Conservation (phyloP, 2,797 vertebrate genomes). For the Gymnothorax javanicus region DNA sequence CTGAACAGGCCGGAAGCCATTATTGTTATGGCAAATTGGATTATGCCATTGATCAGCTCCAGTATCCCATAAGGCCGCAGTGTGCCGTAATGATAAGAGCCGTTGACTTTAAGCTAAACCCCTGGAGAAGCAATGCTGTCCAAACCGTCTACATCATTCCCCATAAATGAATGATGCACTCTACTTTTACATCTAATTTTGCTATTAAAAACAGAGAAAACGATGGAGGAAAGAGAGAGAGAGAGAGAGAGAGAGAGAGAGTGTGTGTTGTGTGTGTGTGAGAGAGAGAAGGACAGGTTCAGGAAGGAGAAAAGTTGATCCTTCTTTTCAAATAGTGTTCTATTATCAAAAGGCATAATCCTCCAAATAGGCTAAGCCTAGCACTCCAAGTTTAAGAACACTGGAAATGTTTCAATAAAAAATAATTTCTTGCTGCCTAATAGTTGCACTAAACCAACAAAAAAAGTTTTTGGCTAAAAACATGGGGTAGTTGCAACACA, state of each 20-base stretch:
- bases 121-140: not conserved
- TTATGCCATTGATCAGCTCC: not conserved
- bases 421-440: not conserved
- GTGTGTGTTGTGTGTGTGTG: not conserved
- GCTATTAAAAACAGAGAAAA: not conserved
- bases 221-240: not conserved
- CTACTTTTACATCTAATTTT: not conserved
- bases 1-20: not conserved
- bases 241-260: not conserved
- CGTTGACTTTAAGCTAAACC: not conserved
- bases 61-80: not conserved
- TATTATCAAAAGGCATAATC: not conserved
- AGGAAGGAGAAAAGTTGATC: not conserved
- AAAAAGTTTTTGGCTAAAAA: not conserved
- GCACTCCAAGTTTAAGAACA: not conserved
- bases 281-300: not conserved
- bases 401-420: not conserved
- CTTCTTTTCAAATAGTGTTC: not conserved
- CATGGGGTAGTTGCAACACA: not conserved
- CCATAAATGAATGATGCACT: not conserved
- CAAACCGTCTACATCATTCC: not conserved
- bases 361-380: not conserved
- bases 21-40: slow-evolving; percentile 2
- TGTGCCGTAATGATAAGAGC: slow-evolving; percentile 8
- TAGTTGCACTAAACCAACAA: not conserved